These are phyloP conservation scores for Oreochromis mossambicus DNA, from an alignment of 2,797 vertebrate species.

Conservation along the genomic window DNA sequence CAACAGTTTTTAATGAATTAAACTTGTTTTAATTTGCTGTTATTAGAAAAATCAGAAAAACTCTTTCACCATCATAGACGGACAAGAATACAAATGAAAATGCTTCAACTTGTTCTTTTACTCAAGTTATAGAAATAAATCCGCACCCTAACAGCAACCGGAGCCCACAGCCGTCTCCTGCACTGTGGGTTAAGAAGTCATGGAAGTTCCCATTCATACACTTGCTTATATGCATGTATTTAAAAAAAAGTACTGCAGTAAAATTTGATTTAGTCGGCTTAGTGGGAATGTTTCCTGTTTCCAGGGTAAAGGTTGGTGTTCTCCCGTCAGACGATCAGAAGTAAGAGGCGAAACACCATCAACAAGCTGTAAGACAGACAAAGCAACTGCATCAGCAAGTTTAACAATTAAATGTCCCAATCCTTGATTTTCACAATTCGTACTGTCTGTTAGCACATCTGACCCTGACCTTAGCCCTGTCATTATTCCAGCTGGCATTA, in stretches of 20 bases:
- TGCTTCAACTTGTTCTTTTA: background rate
- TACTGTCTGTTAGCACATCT: background rate
- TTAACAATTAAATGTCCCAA: background rate
- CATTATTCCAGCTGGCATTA: constrained; percentile 88
- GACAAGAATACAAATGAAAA: background rate
- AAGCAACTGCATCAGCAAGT: background rate
- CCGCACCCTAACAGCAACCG: fast-evolving
- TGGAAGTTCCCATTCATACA: background rate
- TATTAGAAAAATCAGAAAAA: background rate
- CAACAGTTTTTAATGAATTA: background rate
- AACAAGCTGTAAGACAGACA: constrained; percentile 77
- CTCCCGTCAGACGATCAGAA: constrained; percentile 55
- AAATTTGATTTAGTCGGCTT: background rate
- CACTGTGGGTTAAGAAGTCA: background rate
- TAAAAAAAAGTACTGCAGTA: background rate
- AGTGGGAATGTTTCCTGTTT: constrained; percentile 14
- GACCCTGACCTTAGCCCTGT: constrained; percentile 83
- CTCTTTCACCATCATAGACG: background rate
- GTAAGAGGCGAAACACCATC: constrained; percentile 87
- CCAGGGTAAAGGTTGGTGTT: background rate
- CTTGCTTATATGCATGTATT: background rate
- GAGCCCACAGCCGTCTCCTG: background rate
- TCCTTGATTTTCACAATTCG: background rate
- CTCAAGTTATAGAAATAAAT: background rate
- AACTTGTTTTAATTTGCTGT: background rate